Percentiles rank a stretch among this genome's conserved stretches.
Evolutionary conservation across 2,888 invertebrate species (phyloP).

Genomic region (Sesia apiformis): DNA sequence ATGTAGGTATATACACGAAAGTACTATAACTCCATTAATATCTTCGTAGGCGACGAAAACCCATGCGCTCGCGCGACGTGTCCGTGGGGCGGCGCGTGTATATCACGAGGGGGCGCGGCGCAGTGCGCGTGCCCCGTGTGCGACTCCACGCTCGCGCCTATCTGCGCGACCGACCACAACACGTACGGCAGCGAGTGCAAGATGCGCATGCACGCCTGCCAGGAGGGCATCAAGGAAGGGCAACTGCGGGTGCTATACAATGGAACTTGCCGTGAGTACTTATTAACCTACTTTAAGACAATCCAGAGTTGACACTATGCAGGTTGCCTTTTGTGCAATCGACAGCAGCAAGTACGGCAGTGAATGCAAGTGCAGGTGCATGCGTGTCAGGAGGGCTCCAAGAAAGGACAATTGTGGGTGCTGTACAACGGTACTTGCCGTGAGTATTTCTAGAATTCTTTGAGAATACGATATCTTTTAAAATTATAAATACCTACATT

Average conservation of each 20-base stretch:
- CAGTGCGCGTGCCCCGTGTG: conserved; percentile 83
- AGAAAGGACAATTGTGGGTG: conserved; percentile 77
- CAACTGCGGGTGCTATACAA: conserved; percentile 78
- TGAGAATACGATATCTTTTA: too few relatives aligned
- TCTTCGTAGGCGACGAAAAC: conserved; percentile 62
- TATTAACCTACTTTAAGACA: background rate
- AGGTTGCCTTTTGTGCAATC: conserved; percentile 78
- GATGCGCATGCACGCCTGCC: conserved; percentile 86
- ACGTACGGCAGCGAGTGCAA: conserved; percentile 89
- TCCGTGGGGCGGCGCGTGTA: conserved; percentile 79
- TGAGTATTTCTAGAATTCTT: conserved; percentile 25
- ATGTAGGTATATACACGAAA: too few relatives aligned
- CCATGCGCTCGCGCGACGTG: conserved; percentile 76
- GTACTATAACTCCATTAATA: too few relatives aligned
- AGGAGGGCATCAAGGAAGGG: conserved; percentile 78
- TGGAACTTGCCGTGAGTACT: conserved; percentile 62
- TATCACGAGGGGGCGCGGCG: conserved; percentile 77
- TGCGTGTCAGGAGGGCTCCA: conserved; percentile 82
- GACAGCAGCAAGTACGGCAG: conserved; percentile 87
- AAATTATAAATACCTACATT: too few relatives aligned
- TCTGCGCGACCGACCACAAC: conserved; percentile 85
- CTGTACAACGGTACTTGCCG: conserved; percentile 76
- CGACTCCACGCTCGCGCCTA: conserved; percentile 82
- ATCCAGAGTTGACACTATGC: too few relatives aligned
- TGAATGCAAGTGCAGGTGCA: conserved; percentile 88